Conservation (phyloP, 1,140 invertebrate genomes). For the Metopolophium dirhodum region DNA sequence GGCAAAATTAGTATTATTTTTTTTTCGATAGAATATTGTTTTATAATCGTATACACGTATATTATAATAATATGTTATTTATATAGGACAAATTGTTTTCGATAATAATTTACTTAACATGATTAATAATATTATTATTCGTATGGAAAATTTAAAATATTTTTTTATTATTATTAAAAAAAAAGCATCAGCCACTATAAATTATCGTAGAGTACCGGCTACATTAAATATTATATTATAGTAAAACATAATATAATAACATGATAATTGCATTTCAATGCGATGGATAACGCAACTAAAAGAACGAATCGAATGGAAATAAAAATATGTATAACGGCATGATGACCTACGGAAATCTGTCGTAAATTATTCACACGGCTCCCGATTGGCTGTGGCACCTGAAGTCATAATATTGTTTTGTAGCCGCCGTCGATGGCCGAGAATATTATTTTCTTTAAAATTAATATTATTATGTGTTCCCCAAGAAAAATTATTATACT, state of each 20-base stretch:
- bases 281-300: neutral
- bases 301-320: neutral
- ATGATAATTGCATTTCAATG: neutral
- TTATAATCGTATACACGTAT: slow-evolving; percentile 35
- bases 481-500: neutral
- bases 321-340: neutral
- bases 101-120: slow-evolving; percentile 27
- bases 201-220: neutral
- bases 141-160: slow-evolving; percentile 36
- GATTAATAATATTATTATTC: slow-evolving; percentile 19
- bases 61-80: neutral
- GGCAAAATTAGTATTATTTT: neutral
- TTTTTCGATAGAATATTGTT: slow-evolving; percentile 31
- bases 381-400: neutral
- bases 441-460: neutral
- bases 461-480: neutral
- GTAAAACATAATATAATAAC: neutral
- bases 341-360: neutral
- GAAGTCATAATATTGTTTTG: neutral
- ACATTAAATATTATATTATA: neutral
- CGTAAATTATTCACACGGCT: neutral
- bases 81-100: slow-evolving; percentile 12
- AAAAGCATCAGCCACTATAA: slow-evolving; percentile 24
- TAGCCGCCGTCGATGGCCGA: neutral
- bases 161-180: neutral